Percentiles rank a stretch among this genome's conserved stretches.
phyloP scores from a whole-genome alignment of 2,113 vertebrate species.

The Irena cyanogastra region DNA sequence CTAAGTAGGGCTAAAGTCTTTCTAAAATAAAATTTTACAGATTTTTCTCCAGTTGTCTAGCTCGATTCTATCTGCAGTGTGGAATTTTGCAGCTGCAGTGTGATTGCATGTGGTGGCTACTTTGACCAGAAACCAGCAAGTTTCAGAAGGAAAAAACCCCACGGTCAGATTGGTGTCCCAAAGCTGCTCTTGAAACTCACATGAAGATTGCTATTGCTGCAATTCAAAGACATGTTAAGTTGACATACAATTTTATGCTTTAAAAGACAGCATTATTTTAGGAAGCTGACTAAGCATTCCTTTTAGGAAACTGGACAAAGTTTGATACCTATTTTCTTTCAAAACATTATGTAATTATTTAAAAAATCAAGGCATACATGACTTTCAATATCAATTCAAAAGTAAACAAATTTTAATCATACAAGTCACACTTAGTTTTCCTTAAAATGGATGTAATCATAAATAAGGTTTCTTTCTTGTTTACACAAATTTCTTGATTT shows the following conservation, averaged over 20 bases:
- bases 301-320: not conserved
- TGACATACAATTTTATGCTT: constrained; percentile 17
- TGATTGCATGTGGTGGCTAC: not conserved
- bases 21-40: not conserved
- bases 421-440: not conserved
- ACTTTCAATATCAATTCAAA: not conserved
- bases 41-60: not conserved
- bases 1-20: not conserved
- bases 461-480: not conserved
- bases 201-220: constrained; percentile 13
- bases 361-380: not conserved
- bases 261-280: not conserved
- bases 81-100: not conserved
- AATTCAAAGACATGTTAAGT: not conserved
- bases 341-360: constrained; percentile 16
- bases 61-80: not conserved
- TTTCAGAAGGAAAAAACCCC: not conserved
- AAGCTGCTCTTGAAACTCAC: constrained; percentile 36
- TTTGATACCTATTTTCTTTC: not conserved
- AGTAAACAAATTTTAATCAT: not conserved
- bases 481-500: not conserved
- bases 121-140: not conserved
- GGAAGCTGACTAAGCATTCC: not conserved
- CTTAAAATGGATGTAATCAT: not conserved
- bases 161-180: not conserved